Conservation (phyloP, 2,113 vertebrate species). For the Machaerirhynchus nigripectus region DNA sequence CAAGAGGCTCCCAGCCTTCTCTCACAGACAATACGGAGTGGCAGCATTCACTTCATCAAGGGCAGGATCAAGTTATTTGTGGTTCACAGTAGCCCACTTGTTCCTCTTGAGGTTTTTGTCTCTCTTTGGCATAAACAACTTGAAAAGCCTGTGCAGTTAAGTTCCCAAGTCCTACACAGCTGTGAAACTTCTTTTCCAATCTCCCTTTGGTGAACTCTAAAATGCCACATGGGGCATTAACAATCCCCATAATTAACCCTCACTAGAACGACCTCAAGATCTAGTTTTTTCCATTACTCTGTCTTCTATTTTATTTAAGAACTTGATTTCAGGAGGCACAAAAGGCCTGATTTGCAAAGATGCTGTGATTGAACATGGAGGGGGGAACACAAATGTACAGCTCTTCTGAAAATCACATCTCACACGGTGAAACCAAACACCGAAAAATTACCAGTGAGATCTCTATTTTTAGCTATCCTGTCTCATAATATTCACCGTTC, state of each 20-base stretch:
- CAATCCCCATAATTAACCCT: background rate
- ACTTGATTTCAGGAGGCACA: background rate
- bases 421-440: background rate
- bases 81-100: background rate
- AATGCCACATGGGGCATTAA: background rate
- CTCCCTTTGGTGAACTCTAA: background rate
- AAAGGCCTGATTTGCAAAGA: constrained; percentile 10
- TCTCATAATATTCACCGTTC: background rate
- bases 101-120: background rate
- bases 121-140: background rate
- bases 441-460: background rate
- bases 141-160: background rate
- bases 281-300: background rate
- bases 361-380: background rate
- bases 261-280: background rate
- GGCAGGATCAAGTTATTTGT: background rate
- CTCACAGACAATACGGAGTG: background rate
- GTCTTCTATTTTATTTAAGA: background rate
- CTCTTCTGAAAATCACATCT: background rate
- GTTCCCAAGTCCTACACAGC: background rate
- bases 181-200: background rate
- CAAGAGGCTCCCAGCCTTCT: background rate
- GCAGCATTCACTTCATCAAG: background rate
- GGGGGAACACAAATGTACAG: background rate
- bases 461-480: background rate